A percentile compares a stretch with the other conserved stretches of the same genome.
Evolutionary conservation across 1,140 invertebrate species (phyloP).

Genomic region (Mya arenaria): DNA sequence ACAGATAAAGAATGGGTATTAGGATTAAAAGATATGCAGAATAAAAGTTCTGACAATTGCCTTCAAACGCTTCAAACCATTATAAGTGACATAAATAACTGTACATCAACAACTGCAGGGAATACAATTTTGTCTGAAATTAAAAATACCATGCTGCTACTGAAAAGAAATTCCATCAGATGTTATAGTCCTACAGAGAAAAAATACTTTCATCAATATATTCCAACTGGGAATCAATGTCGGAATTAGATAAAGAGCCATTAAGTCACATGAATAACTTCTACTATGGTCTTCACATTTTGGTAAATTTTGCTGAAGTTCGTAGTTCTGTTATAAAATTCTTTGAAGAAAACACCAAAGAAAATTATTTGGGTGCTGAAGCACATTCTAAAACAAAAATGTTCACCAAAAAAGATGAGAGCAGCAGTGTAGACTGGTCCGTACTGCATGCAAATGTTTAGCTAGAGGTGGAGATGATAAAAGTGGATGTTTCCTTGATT

Average conservation of each 20-base stretch:
- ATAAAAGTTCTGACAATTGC: constrained; percentile 31
- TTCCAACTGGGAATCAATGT: constrained; percentile 44
- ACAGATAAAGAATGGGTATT: constrained; percentile 47
- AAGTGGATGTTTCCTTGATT: constrained; percentile 49
- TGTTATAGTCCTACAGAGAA: constrained; percentile 41
- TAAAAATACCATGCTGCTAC: constrained; percentile 59
- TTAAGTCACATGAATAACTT: constrained; percentile 35
- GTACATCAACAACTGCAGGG: constrained; percentile 13
- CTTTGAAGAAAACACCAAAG: constrained; percentile 32
- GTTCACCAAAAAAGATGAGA: constrained; percentile 20
- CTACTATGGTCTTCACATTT: constrained; percentile 44
- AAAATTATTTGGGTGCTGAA: constrained; percentile 27
- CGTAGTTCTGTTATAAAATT: constrained; percentile 23
- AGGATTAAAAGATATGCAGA: constrained; percentile 46
- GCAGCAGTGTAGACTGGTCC: constrained; percentile 16
- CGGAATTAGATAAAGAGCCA: constrained; percentile 41
- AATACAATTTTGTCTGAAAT: constrained; percentile 53
- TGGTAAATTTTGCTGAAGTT: constrained; percentile 52
- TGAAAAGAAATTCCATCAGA: constrained; percentile 50
- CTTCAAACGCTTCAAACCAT: constrained; percentile 23
- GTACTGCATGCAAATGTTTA: constrained; percentile 37
- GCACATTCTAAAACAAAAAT: constrained; percentile 11
- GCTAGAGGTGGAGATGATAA: constrained; percentile 44
- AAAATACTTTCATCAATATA: constrained; percentile 44
- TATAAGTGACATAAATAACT: constrained; percentile 19